Percentiles rank a stretch among this genome's conserved stretches.
Evolutionary conservation across 2,113 vertebrate species (phyloP).

Genomic region (Mustelus asterias): DNA sequence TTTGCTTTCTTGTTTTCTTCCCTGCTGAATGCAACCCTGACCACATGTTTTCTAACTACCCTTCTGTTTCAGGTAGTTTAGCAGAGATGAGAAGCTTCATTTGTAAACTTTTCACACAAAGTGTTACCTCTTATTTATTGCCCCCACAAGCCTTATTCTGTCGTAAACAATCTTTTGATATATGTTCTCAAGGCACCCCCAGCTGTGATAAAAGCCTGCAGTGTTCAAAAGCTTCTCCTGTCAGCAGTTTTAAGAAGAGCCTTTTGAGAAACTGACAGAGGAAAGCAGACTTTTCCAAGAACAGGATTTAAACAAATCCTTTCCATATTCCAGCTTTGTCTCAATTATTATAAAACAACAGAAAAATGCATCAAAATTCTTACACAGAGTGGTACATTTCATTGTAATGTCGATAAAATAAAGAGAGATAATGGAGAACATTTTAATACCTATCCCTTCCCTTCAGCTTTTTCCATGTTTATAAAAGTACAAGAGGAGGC

Average conservation of each 20-base stretch:
- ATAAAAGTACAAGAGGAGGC: no score
- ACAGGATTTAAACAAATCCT: background rate
- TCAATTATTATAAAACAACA: background rate
- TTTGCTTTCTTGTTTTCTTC: background rate
- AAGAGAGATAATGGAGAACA: background rate
- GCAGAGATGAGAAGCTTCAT: background rate
- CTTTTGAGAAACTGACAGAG: background rate
- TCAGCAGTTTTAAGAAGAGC: background rate
- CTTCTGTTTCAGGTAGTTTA: background rate
- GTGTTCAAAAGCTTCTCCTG: background rate
- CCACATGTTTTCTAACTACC: background rate
- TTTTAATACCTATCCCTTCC: background rate
- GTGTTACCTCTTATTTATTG: background rate
- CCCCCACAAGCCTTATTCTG: background rate
- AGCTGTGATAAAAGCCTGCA: constrained; percentile 15
- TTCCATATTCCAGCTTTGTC: background rate
- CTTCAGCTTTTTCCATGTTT: no score
- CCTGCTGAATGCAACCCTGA: background rate
- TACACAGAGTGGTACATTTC: background rate
- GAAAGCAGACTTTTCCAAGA: background rate
- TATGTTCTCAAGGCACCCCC: background rate
- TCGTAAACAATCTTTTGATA: background rate
- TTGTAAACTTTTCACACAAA: background rate
- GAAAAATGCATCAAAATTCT: background rate
- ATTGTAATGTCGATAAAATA: background rate